Evolutionary conservation across 2,797 vertebrate genomes (phyloP).

Genomic region (Chelmon rostratus): DNA sequence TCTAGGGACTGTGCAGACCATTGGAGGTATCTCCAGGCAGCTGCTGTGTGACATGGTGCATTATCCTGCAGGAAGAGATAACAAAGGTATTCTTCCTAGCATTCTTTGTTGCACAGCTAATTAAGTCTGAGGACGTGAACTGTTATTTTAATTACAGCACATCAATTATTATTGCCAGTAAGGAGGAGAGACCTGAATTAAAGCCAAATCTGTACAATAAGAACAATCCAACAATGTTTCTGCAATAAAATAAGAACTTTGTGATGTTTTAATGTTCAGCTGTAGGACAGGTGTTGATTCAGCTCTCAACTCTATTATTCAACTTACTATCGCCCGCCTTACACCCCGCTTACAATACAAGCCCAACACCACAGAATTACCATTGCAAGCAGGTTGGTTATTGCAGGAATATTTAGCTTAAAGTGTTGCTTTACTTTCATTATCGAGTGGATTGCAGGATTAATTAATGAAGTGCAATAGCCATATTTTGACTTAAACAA

Average conservation of each 20-base stretch:
- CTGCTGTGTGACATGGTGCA: background rate
- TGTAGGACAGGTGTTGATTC: background rate
- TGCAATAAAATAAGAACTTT: background rate
- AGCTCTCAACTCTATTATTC: background rate
- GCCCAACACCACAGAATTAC: background rate
- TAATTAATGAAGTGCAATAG: background rate
- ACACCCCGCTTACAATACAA: background rate
- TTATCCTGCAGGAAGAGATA: conserved; percentile 29
- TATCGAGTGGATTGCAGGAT: background rate
- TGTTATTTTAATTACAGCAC: background rate
- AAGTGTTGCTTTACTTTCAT: background rate
- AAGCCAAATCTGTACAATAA: conserved; percentile 3
- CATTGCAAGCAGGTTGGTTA: background rate
- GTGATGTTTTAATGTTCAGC: background rate
- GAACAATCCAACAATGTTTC: background rate
- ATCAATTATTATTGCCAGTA: background rate
- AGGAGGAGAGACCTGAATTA: background rate
- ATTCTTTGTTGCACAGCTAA: conserved; percentile 18
- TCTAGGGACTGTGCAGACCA: background rate
- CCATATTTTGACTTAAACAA: background rate
- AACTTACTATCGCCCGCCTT: background rate
- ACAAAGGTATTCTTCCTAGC: background rate
- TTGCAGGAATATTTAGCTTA: background rate
- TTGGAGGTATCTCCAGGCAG: background rate
- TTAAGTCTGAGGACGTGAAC: conserved; percentile 6